A percentile compares a stretch with the other conserved stretches of the same genome.
These are phyloP conservation scores for Megalops atlanticus DNA, from an alignment of 2,113 vertebrate genomes.

Conservation along the genomic window DNA sequence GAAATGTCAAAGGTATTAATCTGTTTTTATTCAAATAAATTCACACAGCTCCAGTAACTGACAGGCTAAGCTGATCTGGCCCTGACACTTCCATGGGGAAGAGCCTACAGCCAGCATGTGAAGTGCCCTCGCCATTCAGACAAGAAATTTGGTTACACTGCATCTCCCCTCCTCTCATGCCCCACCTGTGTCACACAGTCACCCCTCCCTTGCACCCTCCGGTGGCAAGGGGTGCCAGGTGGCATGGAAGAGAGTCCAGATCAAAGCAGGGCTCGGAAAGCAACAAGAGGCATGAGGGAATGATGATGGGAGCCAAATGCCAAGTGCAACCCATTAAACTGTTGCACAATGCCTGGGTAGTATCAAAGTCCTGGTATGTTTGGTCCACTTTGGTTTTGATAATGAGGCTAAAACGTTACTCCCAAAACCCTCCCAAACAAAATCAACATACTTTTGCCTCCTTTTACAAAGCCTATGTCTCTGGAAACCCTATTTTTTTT, in stretches of 20 bases:
- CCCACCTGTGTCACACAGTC: not conserved
- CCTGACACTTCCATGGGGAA: not conserved
- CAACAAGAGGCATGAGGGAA: not conserved
- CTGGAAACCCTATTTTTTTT: not conserved
- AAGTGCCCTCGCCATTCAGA: not conserved
- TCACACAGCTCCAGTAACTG: not conserved
- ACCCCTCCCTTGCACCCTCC: not conserved
- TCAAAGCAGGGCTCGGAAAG: not conserved
- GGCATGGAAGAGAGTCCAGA: not conserved
- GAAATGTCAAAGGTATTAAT: not conserved
- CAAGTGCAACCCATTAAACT: slow-evolving; percentile 5
- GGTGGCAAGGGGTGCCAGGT: not conserved
- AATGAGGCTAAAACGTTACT: not conserved
- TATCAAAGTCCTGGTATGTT: slow-evolving; percentile 14
- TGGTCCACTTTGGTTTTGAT: slow-evolving; percentile 11
- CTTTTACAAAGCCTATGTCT: not conserved
- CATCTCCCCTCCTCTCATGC: not conserved
- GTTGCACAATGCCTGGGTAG: slow-evolving; percentile 12
- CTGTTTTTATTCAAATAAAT: not conserved
- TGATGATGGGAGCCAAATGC: slow-evolving; percentile 21
- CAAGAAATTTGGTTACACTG: no score
- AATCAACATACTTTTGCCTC: not conserved
- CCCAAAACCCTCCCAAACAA: not conserved
- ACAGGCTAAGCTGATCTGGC: no score
- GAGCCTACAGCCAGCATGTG: not conserved